Percentiles rank a stretch among this genome's conserved stretches.
Conservation (phyloP, 2,113 vertebrate genomes). For the Varanus salvator region DNA sequence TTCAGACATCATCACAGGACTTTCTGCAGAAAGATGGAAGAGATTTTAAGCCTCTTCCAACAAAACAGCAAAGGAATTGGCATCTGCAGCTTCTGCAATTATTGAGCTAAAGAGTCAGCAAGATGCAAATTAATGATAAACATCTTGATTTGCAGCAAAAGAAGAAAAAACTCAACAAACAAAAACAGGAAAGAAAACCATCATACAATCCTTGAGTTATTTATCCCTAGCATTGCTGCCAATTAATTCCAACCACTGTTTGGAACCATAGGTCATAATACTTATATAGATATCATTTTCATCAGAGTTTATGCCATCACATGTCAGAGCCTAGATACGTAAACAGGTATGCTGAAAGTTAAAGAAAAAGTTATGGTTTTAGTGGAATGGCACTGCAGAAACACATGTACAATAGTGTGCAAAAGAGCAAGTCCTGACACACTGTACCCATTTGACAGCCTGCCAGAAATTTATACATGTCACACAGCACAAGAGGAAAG, state of each 20-base stretch:
- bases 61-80: slow-evolving; percentile 57
- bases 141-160: background rate
- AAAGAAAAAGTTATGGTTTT: too few relatives aligned
- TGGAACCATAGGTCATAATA: background rate
- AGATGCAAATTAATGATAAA: slow-evolving; percentile 51
- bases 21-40: slow-evolving; percentile 51
- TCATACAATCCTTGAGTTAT: slow-evolving; percentile 2
- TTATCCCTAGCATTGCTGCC: background rate
- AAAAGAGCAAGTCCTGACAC: too few relatives aligned
- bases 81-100: slow-evolving; percentile 60
- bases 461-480: too few relatives aligned
- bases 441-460: too few relatives aligned
- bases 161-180: background rate
- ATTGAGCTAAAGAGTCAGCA: slow-evolving; percentile 46
- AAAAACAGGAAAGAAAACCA: slow-evolving; percentile 17
- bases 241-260: background rate
- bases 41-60: slow-evolving; percentile 56
- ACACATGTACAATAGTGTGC: too few relatives aligned
- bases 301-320: background rate
- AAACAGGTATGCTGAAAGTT: too few relatives aligned
- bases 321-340: too few relatives aligned
- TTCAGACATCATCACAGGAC: slow-evolving; percentile 42
- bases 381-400: too few relatives aligned
- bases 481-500: too few relatives aligned
- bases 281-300: background rate